phyloP scores from a whole-genome alignment of 2,888 invertebrate genomes.

The Operophtera brumata region DNA sequence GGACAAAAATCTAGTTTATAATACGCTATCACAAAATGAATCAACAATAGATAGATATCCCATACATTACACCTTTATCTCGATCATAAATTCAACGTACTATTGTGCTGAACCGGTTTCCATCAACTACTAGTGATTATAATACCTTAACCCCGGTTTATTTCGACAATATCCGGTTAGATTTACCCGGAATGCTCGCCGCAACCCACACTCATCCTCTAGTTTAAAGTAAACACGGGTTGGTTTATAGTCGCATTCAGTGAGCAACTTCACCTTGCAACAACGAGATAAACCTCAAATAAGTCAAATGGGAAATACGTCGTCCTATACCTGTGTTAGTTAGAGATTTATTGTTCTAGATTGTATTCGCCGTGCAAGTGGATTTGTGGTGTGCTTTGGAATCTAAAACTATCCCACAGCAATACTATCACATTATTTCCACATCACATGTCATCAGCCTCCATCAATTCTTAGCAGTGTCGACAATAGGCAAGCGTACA shows the following conservation, averaged over 20 bases:
- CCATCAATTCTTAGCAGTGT: too few relatives aligned
- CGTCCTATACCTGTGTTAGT: too few relatives aligned
- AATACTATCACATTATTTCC: too few relatives aligned
- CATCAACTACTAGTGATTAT: slow-evolving; percentile 22
- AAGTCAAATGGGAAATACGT: not conserved
- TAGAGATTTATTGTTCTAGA: too few relatives aligned
- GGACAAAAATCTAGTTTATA: too few relatives aligned
- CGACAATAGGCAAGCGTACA: too few relatives aligned
- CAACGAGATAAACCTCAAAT: too few relatives aligned
- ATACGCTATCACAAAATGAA: slow-evolving; percentile 1
- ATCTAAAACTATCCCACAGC: too few relatives aligned
- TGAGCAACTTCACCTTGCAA: not conserved
- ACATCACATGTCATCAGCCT: too few relatives aligned
- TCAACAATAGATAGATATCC: slow-evolving; percentile 1
- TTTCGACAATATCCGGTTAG: slow-evolving; percentile 25
- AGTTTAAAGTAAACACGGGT: not conserved
- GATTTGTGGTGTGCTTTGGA: too few relatives aligned
- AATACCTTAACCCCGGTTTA: slow-evolving; percentile 20
- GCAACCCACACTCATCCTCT: not conserved
- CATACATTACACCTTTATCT: slow-evolving; percentile 11
- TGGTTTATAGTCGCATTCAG: not conserved
- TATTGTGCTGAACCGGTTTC: slow-evolving; percentile 4
- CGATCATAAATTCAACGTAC: slow-evolving; percentile 6
- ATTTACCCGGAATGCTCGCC: slow-evolving; percentile 13
- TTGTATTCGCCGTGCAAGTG: too few relatives aligned